These are phyloP conservation scores for Theropithecus gelada DNA, from an alignment of 2,113 vertebrate genomes.

Conservation along the genomic window DNA sequence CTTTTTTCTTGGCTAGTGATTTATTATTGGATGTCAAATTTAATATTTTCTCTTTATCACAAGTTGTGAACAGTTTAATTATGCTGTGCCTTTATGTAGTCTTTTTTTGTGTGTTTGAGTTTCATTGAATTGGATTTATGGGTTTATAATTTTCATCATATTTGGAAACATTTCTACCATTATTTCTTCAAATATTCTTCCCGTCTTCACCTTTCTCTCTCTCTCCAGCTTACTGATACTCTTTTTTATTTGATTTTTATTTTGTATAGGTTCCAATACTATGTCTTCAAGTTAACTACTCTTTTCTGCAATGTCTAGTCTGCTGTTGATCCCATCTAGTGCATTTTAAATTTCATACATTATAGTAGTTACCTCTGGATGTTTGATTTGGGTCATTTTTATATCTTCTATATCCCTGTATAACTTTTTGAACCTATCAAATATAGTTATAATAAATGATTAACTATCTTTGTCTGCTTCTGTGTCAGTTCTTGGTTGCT, in stretches of 20 bases:
- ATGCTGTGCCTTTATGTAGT: neutral
- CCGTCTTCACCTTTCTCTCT: neutral
- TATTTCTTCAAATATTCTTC: neutral
- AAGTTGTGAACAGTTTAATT: neutral
- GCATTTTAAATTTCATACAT: neutral
- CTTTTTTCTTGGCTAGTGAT: too few species aligned
- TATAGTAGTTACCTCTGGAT: neutral
- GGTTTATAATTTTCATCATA: neutral
- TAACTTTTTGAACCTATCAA: neutral
- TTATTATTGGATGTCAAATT: too few species aligned
- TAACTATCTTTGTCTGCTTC: neutral
- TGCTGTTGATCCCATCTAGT: neutral
- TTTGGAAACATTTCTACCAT: neutral
- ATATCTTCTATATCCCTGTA: neutral
- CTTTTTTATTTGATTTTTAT: neutral
- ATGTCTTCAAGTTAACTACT: neutral
- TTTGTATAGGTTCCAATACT: neutral
- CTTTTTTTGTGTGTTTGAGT: neutral
- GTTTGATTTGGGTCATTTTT: neutral
- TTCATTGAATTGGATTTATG: neutral
- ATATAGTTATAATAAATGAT: neutral
- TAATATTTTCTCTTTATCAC: neutral
- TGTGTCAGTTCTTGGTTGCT: neutral
- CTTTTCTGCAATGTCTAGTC: neutral
- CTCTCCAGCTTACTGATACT: neutral